Conservation (phyloP, 1,140 invertebrate species). For the Pinna nobilis region DNA sequence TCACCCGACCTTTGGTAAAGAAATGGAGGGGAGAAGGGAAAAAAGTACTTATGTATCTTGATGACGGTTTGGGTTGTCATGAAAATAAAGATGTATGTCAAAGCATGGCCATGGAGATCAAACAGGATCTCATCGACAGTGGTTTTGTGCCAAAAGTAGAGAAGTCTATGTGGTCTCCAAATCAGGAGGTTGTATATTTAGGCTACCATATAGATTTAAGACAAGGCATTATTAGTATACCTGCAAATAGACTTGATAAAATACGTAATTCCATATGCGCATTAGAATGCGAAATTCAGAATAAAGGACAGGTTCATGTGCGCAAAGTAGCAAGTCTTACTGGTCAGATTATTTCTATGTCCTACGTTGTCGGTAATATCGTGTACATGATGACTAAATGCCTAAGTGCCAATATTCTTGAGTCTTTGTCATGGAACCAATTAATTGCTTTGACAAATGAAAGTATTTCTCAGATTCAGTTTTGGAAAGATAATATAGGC, state of each 20-base stretch:
- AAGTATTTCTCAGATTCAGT: constrained; percentile 3
- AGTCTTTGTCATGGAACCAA: not conserved
- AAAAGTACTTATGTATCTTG: constrained; percentile 26
- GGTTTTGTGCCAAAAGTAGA: not conserved
- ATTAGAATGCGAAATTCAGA: not conserved
- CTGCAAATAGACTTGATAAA: not conserved
- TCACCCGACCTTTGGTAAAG: constrained; percentile 22
- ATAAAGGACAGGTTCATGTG: not conserved
- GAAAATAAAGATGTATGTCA: not conserved
- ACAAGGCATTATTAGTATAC: not conserved
- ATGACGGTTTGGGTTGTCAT: constrained; percentile 31
- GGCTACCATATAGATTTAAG: not conserved
- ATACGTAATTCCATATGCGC: not conserved
- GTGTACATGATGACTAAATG: constrained; percentile 15
- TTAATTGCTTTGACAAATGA: constrained; percentile 2
- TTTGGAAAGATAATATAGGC: constrained; percentile 1
- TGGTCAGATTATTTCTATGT: constrained; percentile 26
- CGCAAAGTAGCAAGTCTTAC: constrained; percentile 6
- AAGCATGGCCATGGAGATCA: not conserved
- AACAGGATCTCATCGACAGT: not conserved
- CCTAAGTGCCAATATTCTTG: not conserved
- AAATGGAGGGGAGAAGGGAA: constrained; percentile 40
- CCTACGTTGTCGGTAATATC: constrained; percentile 7
- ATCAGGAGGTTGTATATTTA: not conserved
- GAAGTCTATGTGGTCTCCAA: not conserved